These are phyloP conservation scores for Acomys russatus DNA, from an alignment of 2,797 vertebrate genomes.

Conservation along the genomic window DNA sequence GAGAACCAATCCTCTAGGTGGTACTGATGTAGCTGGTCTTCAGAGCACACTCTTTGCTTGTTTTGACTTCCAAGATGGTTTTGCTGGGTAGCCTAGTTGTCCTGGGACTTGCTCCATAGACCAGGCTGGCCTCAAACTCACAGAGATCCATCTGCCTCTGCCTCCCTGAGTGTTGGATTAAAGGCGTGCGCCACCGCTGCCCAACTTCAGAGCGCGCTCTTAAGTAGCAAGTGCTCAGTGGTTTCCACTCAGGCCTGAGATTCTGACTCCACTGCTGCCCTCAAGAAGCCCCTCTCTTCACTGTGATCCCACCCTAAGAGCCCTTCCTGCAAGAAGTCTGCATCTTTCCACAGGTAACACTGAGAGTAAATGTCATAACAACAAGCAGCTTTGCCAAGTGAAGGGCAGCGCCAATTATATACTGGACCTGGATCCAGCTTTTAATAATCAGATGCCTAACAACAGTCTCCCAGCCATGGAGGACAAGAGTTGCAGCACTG, in stretches of 20 bases:
- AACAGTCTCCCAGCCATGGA: not conserved
- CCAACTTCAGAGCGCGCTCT: not conserved
- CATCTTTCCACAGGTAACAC: not conserved
- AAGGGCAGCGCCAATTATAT: not conserved
- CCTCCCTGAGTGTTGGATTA: too few relatives aligned
- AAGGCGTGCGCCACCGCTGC: too few relatives aligned
- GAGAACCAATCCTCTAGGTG: not conserved
- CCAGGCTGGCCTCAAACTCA: too few relatives aligned
- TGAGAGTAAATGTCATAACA: not conserved
- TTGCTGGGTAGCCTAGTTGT: too few relatives aligned
- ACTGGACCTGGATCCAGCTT: not conserved
- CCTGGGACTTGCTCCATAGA: too few relatives aligned
- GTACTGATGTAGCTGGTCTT: not conserved
- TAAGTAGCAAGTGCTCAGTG: not conserved
- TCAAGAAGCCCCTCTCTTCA: not conserved
- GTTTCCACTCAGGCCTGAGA: not conserved
- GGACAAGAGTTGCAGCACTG: not conserved
- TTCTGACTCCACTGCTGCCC: not conserved
- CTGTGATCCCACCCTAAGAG: not conserved
- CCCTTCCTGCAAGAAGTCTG: not conserved
- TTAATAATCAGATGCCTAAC: not conserved
- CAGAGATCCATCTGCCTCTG: too few relatives aligned
- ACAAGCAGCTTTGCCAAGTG: not conserved
- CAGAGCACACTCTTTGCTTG: not conserved
- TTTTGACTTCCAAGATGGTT: too few relatives aligned